Evolutionary conservation across 2,113 vertebrate genomes (phyloP).

Genomic region (Oenanthe melanoleuca): DNA sequence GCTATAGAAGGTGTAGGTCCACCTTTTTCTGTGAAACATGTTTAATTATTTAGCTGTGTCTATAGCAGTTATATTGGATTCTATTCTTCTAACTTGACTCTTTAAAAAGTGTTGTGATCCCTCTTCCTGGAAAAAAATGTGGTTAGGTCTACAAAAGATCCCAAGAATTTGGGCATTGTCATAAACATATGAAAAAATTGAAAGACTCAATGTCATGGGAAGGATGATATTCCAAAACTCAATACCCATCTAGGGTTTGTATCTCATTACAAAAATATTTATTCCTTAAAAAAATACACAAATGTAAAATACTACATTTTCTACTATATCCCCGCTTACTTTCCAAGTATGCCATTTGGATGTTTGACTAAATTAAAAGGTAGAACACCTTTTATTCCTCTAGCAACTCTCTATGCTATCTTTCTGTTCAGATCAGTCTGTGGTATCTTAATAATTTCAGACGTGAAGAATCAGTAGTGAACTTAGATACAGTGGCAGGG

Average conservation of each 20-base stretch:
- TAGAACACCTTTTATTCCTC: background rate
- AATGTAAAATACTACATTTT: conserved; percentile 70
- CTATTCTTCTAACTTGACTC: background rate
- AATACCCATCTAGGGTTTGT: conserved; percentile 31
- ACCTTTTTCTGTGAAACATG: background rate
- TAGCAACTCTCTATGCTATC: background rate
- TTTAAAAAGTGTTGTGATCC: conserved; percentile 23
- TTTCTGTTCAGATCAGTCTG: background rate
- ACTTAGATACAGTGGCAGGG: background rate
- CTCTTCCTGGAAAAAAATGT: conserved; percentile 6
- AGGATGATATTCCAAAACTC: conserved; percentile 64
- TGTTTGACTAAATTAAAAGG: conserved; percentile 9
- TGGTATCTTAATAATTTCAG: background rate
- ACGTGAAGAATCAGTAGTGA: background rate
- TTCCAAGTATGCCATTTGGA: background rate
- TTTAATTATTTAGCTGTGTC: background rate
- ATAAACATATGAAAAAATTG: conserved; percentile 41
- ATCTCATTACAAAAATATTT: conserved; percentile 78
- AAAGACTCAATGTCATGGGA: conserved; percentile 12
- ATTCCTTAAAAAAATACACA: conserved; percentile 78
- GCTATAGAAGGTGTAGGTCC: background rate
- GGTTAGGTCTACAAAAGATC: conserved; percentile 40
- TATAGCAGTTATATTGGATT: background rate
- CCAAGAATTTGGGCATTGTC: conserved; percentile 51
- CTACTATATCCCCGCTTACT: conserved; percentile 41